Evolutionary conservation across 2,797 vertebrate genomes (phyloP).

Genomic region (Sphenopsis melanotis): DNA sequence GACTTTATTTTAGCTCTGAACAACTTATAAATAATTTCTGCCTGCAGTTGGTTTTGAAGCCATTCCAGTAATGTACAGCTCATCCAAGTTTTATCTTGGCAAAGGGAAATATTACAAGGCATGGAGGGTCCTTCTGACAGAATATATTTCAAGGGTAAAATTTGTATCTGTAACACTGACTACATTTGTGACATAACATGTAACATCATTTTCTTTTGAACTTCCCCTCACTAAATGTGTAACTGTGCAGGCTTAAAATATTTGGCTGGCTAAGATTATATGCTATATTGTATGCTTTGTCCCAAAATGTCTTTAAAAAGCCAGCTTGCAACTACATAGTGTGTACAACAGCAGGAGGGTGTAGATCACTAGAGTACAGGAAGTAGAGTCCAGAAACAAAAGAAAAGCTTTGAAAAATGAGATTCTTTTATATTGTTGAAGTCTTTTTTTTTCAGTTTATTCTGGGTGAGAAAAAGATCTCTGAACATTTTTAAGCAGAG

Average conservation of each 20-base stretch:
- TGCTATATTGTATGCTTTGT: not conserved
- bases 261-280: not conserved
- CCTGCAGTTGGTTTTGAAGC: not conserved
- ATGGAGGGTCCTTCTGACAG: not conserved
- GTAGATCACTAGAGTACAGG: not conserved
- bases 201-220: not conserved
- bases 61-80: not conserved
- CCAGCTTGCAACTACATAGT: not conserved
- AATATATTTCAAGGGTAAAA: not conserved
- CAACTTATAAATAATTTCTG: constrained; percentile 14
- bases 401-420: not conserved
- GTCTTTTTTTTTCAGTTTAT: not conserved
- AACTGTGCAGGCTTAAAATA: not conserved
- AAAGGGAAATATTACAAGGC: not conserved
- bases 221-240: not conserved
- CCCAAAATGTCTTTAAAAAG: not conserved
- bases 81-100: not conserved
- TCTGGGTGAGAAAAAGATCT: not conserved
- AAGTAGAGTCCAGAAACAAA: not conserved
- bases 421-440: not conserved
- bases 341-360: not conserved
- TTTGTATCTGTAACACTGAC: not conserved
- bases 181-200: not conserved
- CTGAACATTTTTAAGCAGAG: not conserved
- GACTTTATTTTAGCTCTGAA: not conserved